These are phyloP conservation scores for Morus bassanus DNA, from an alignment of 2,797 vertebrate species.

Conservation along the genomic window DNA sequence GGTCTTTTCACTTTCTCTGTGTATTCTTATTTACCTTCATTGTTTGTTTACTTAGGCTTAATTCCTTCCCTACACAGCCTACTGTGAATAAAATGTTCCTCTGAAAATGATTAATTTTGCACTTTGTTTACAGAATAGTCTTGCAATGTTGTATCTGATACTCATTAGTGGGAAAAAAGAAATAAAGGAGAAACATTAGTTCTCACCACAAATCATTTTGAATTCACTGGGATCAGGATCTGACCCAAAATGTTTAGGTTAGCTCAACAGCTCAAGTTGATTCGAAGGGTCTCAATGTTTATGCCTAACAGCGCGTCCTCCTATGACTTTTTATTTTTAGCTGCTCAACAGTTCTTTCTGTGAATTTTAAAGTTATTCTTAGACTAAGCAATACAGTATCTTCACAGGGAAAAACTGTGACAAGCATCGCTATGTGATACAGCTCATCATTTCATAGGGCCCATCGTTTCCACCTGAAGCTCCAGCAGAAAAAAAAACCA, in stretches of 20 bases:
- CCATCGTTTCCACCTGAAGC: slow-evolving; percentile 25
- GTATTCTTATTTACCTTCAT: slow-evolving; percentile 23
- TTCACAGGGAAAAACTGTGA: slow-evolving; percentile 42
- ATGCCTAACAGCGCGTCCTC: slow-evolving; percentile 31
- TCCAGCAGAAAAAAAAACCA: background rate
- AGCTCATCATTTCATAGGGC: slow-evolving; percentile 17
- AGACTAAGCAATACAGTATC: slow-evolving; percentile 33
- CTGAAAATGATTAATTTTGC: slow-evolving; percentile 59
- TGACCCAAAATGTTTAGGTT: slow-evolving; percentile 46
- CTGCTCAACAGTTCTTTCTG: slow-evolving; percentile 52
- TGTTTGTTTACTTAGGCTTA: slow-evolving; percentile 55
- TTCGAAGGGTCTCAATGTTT: slow-evolving; percentile 48
- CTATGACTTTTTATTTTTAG: slow-evolving; percentile 58
- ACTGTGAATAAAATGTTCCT: slow-evolving; percentile 48
- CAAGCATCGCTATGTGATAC: slow-evolving; percentile 10
- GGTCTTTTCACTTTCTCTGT: slow-evolving; percentile 15
- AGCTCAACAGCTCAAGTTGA: slow-evolving; percentile 17
- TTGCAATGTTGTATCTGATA: slow-evolving; percentile 54
- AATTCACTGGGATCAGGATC: slow-evolving; percentile 6
- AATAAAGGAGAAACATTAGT: slow-evolving; percentile 42
- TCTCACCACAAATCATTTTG: slow-evolving; percentile 33
- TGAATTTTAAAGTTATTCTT: slow-evolving; percentile 65
- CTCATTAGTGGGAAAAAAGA: slow-evolving; percentile 56
- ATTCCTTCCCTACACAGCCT: background rate
- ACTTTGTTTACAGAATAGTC: slow-evolving; percentile 60